A percentile compares a stretch with the other conserved stretches of the same genome.
Conservation (phyloP, 2,888 invertebrate species). For the Alentia gelatinosa region DNA sequence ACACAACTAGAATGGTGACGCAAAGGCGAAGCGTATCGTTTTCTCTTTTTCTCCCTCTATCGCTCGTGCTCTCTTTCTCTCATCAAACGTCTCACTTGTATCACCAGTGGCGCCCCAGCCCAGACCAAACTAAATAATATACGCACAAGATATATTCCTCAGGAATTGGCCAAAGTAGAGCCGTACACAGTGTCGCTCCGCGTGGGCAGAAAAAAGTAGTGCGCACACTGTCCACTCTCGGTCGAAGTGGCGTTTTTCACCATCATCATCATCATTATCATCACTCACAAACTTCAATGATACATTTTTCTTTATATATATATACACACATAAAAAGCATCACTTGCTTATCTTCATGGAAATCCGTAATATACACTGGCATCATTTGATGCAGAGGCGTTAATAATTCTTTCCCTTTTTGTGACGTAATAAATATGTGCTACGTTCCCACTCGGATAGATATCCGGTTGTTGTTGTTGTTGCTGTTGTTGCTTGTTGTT, state of each 20-base stretch:
- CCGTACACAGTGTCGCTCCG: background rate
- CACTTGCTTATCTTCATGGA: slow-evolving; percentile 20
- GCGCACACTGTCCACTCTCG: background rate
- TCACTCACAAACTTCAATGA: slow-evolving; percentile 8
- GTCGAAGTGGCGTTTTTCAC: background rate
- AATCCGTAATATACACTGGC: slow-evolving; percentile 13
- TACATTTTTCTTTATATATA: background rate
- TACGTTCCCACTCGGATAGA: background rate
- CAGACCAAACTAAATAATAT: slow-evolving; percentile 7
- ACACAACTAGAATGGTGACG: background rate
- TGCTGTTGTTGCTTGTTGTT: too few relatives aligned
- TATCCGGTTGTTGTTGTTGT: slow-evolving; percentile 17
- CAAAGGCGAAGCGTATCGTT: background rate
- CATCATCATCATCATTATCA: background rate
- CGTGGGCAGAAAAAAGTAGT: background rate
- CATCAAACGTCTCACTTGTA: slow-evolving; percentile 1
- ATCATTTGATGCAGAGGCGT: background rate
- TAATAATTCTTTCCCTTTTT: background rate
- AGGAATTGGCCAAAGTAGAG: background rate
- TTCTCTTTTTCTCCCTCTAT: background rate
- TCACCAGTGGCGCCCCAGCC: background rate
- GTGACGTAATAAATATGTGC: background rate
- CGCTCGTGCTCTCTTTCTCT: background rate
- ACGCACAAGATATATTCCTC: background rate
- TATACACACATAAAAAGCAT: slow-evolving; percentile 39